Percentiles rank a stretch among this genome's conserved stretches.
phyloP scores from a whole-genome alignment of 2,113 vertebrate species.

The Datnioides undecimradiatus region DNA sequence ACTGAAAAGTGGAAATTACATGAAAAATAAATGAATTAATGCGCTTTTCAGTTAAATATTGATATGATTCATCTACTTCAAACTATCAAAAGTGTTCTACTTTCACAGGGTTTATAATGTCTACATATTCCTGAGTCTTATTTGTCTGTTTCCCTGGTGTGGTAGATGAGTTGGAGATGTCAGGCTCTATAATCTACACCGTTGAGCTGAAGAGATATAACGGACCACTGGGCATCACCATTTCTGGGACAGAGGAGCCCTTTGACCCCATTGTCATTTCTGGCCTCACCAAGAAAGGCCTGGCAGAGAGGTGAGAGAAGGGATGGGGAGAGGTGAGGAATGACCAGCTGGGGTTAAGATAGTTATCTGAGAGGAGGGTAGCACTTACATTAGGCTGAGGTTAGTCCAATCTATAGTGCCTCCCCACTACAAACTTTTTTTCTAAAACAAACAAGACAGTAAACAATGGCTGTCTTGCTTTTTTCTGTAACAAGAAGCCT shows the following conservation, averaged over 20 bases:
- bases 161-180: slow-evolving; percentile 96
- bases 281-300: slow-evolving; percentile 93
- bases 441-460: slow-evolving; percentile 11
- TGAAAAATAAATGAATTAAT: neutral
- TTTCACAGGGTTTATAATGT: neutral
- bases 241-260: slow-evolving; percentile 97
- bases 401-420: neutral
- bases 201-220: slow-evolving; percentile 95
- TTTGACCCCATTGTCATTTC: slow-evolving; percentile 98
- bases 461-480: slow-evolving; percentile 59
- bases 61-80: neutral
- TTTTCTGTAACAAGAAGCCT: slow-evolving; percentile 58
- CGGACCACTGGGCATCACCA: slow-evolving; percentile 96
- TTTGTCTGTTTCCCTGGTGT: slow-evolving; percentile 17
- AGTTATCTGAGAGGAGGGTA: slow-evolving; percentile 15
- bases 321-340: neutral
- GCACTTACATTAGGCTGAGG: neutral
- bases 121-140: neutral
- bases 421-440: neutral
- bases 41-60: neutral
- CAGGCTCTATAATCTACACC: slow-evolving; percentile 95
- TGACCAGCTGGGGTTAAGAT: neutral
- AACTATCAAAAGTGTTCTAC: neutral
- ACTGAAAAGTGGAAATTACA: neutral
- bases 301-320: slow-evolving; percentile 93